Evolutionary conservation across 2,113 vertebrate genomes (phyloP), one percentile per base, ranked within the genome.

Genomic region (Seriola quinqueradiata): DNA sequence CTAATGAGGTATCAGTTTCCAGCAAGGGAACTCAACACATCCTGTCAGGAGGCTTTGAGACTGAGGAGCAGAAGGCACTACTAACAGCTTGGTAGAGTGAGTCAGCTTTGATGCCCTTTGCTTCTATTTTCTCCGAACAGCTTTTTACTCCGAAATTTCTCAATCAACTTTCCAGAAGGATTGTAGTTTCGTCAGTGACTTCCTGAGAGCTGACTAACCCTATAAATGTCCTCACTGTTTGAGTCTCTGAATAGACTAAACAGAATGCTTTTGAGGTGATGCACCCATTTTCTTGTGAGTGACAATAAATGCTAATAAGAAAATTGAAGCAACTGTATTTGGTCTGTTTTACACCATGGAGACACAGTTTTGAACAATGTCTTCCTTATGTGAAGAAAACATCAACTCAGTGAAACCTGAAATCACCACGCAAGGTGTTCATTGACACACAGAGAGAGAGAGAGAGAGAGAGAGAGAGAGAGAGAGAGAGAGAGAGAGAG

Each of bases 11-110:
- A 14, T 44, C 87, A 75, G 76, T 89, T 90, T 95, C 86, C 93
- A 94, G 90, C 89, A 89, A 87, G 79, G 90, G 87, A 92, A 93
- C 50, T 71, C 88, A 92, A 95, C 91, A 92, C 84, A 87, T 92
- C 89, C 92, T 89, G 88, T 76, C 79, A 87, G 89, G 87, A 92
- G 92, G 92, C 88, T 88, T 92, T 78, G 84, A 84, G 84, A 89
- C 87, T 77, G 72, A 83, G 16, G 42, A 83, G 58, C 64, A 82
- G 48, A 81, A 74, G 77, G 67, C 9, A 4, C 58, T 34, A 69
- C 21, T 3, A 72, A 32, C 54, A 28, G 42, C 61, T 50, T 79
- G 11, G 44, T 55, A 67, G 55, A 55, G 55, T 64, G 76, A 89
- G 50, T 76, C 79, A 84, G 70, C 73, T 46, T 50, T 66, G 6